Conservation (phyloP, 2,888 invertebrate species). For the Ecliptopera silaceata region DNA sequence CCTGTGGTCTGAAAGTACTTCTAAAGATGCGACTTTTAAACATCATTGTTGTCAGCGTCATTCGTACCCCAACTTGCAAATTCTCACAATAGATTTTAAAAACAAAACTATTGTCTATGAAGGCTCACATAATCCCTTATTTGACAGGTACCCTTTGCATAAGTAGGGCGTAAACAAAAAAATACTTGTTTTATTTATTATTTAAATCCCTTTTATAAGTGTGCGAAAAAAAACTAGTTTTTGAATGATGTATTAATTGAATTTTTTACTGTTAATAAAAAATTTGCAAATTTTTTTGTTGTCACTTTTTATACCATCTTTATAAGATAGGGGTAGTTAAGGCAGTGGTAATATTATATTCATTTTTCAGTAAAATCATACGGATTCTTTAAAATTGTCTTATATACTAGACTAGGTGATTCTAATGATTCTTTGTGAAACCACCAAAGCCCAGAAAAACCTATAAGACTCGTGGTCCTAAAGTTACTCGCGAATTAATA, state of each 20-base stretch:
- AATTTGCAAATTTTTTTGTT: no score
- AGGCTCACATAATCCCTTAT: constrained; percentile 5
- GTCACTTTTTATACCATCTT: no score
- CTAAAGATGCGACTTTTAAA: background rate
- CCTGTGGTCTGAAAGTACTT: background rate
- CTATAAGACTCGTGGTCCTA: no score
- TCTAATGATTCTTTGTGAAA: no score
- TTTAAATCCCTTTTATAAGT: constrained; percentile 5
- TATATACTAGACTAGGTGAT: no score
- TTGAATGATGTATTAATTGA: constrained; percentile 11
- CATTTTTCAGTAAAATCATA: no score
- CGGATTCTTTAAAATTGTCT: no score
- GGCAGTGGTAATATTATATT: no score
- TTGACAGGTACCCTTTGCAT: constrained; percentile 25
- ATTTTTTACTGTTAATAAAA: background rate
- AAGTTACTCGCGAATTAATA: no score
- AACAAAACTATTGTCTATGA: constrained; percentile 22
- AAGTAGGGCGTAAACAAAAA: constrained; percentile 10
- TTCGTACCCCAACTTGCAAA: constrained; percentile 12
- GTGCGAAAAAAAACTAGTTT: constrained; percentile 4
- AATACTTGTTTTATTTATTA: constrained; percentile 4
- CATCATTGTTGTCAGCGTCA: background rate
- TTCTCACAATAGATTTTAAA: constrained; percentile 11
- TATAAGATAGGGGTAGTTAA: no score
- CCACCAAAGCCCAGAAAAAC: no score